These are phyloP conservation scores for Scrobipalpa atriplicella DNA, from an alignment of 2,888 invertebrate species.

Conservation along the genomic window DNA sequence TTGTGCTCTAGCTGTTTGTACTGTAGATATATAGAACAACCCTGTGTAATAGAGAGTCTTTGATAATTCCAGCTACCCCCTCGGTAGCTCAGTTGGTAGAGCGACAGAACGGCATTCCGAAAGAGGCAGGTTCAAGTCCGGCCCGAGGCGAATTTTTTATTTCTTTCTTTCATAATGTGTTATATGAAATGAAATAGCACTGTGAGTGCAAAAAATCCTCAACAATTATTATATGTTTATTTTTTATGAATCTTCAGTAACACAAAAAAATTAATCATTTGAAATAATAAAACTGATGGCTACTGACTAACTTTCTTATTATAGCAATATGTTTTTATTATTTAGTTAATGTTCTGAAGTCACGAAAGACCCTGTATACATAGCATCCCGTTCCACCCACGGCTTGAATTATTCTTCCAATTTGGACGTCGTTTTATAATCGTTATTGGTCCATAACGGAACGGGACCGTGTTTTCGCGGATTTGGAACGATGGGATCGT, in stretches of 20 bases:
- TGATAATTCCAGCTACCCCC: background rate
- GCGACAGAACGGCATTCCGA: no score
- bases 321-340: background rate
- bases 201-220: no score
- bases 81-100: no score
- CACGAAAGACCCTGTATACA: slow-evolving; percentile 5
- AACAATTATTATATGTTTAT: no score
- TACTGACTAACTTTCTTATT: no score
- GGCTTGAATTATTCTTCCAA: slow-evolving; percentile 52
- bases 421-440: slow-evolving; percentile 49
- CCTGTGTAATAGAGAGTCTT: background rate
- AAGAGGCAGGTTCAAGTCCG: no score
- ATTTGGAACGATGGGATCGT: slow-evolving; percentile 50
- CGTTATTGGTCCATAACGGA: slow-evolving; percentile 53
- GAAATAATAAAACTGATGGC: no score
- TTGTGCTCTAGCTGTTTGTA: background rate
- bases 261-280: no score
- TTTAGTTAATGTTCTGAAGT: background rate
- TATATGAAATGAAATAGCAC: no score
- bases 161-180: no score
- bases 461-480: slow-evolving; percentile 47
- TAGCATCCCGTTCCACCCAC: slow-evolving; percentile 27
- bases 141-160: no score
- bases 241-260: no score
- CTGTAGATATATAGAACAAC: background rate